phyloP scores from a whole-genome alignment of 2,888 invertebrate genomes.

The Tetragnatha montana region DNA sequence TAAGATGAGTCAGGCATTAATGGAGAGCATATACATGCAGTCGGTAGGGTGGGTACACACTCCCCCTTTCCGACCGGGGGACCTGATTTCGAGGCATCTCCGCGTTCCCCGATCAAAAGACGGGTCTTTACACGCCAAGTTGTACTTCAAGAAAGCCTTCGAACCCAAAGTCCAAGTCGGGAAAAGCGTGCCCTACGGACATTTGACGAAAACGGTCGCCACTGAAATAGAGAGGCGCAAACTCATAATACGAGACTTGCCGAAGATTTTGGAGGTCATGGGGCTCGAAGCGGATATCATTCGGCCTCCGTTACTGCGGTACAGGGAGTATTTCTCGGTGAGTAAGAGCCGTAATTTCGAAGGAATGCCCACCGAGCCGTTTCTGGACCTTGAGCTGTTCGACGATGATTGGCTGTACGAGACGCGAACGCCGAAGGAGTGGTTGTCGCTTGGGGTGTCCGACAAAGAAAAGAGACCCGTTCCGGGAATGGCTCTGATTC shows the following conservation, averaged over 20 bases:
- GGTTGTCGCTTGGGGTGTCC: constrained; percentile 45
- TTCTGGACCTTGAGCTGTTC: constrained; percentile 53
- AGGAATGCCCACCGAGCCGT: constrained; percentile 49
- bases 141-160: constrained; percentile 36
- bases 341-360: constrained; percentile 3
- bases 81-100: background rate
- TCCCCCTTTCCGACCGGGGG: constrained; percentile 31
- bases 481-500: constrained; percentile 60
- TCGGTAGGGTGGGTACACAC: constrained; percentile 62
- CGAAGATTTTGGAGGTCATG: constrained; percentile 38
- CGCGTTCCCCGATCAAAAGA: constrained; percentile 7
- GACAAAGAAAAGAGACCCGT: constrained; percentile 33
- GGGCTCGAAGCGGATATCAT: constrained; percentile 12
- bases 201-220: constrained; percentile 20
- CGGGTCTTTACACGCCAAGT: background rate
- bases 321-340: background rate
- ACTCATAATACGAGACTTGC: constrained; percentile 20
- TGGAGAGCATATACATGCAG: constrained; percentile 63
- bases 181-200: constrained; percentile 45
- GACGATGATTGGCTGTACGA: constrained; percentile 60
- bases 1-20: background rate
- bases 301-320: constrained; percentile 24
- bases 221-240: constrained; percentile 30
- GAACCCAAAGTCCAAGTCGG: constrained; percentile 57
- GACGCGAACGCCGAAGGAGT: constrained; percentile 49